phyloP scores from a whole-genome alignment of 1,140 invertebrate genomes.

The Diorhabda sublineata region DNA sequence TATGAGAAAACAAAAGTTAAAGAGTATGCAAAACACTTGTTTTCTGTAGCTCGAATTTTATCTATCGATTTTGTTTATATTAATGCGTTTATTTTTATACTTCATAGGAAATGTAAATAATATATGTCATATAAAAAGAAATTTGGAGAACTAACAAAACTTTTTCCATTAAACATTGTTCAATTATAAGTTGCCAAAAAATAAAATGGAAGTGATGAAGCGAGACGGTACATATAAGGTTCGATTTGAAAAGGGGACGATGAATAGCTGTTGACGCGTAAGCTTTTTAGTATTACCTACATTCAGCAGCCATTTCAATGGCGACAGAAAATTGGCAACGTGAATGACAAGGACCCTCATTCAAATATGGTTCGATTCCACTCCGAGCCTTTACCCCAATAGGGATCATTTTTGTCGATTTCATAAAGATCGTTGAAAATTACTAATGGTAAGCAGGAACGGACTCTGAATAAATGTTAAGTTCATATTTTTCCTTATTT shows the following conservation, averaged over 20 bases:
- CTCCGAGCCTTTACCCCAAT: neutral
- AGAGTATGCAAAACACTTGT: too few relatives aligned
- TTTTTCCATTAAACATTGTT: too few relatives aligned
- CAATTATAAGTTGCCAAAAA: too few relatives aligned
- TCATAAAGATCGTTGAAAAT: neutral
- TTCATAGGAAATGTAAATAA: too few relatives aligned
- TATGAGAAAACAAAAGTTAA: too few relatives aligned
- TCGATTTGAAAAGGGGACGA: neutral
- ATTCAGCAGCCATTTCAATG: conserved; percentile 3
- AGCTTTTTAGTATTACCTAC: neutral
- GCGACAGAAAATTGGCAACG: conserved; percentile 5
- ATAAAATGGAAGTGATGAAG: too few relatives aligned
- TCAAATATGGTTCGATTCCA: neutral
- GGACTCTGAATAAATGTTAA: neutral
- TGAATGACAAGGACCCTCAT: conserved; percentile 4
- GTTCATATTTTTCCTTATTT: too few relatives aligned
- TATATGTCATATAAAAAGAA: too few relatives aligned
- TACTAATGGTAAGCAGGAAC: neutral
- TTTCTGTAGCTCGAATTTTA: too few relatives aligned
- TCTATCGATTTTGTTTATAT: too few relatives aligned
- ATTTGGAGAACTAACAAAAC: too few relatives aligned
- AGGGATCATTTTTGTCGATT: neutral
- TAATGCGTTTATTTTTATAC: too few relatives aligned
- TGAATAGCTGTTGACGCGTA: neutral
- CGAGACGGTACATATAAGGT: neutral